phyloP scores from a whole-genome alignment of 2,888 invertebrate genomes.

The Nymphalis polychloros region DNA sequence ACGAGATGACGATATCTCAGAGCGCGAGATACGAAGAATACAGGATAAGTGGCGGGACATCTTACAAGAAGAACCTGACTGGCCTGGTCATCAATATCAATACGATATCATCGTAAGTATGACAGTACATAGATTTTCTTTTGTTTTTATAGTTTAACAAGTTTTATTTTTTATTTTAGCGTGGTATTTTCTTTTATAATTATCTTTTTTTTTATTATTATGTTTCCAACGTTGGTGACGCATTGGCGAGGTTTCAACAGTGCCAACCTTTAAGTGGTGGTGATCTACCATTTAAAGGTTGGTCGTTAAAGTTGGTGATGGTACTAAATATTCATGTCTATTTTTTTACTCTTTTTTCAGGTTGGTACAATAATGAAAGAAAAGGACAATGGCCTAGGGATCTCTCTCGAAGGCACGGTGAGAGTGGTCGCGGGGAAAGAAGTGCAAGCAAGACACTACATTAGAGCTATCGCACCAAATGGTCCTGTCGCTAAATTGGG shows the following conservation, averaged over 20 bases:
- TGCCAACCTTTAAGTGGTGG: too few species aligned
- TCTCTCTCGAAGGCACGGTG: conserved; percentile 95
- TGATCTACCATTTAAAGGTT: too few species aligned
- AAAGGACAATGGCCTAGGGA: conserved; percentile 91
- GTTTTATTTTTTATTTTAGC: not conserved
- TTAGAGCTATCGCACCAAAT: conserved; percentile 91
- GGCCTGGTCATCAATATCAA: conserved; percentile 78
- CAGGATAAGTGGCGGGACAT: conserved; percentile 89
- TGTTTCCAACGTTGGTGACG: too few species aligned
- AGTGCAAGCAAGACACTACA: conserved; percentile 95
- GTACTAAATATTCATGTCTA: too few species aligned
- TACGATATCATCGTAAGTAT: conserved; percentile 88
- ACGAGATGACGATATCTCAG: conserved; percentile 59
- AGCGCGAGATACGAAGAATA: conserved; percentile 84
- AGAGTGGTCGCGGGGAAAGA: conserved; percentile 92
- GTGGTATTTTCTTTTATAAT: too few species aligned
- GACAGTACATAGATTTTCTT: conserved; percentile 33
- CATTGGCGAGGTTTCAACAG: too few species aligned
- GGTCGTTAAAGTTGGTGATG: too few species aligned
- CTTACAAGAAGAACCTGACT: conserved; percentile 80
- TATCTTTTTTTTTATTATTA: too few species aligned
- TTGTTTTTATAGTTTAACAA: not conserved
- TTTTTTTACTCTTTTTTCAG: conserved; percentile 63
- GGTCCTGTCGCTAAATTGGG: conserved; percentile 93
- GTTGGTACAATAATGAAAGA: conserved; percentile 93